Percentiles rank a stretch among this genome's conserved stretches.
phyloP scores from a whole-genome alignment of 1,140 invertebrate species.

The Drosophila subobscura region DNA sequence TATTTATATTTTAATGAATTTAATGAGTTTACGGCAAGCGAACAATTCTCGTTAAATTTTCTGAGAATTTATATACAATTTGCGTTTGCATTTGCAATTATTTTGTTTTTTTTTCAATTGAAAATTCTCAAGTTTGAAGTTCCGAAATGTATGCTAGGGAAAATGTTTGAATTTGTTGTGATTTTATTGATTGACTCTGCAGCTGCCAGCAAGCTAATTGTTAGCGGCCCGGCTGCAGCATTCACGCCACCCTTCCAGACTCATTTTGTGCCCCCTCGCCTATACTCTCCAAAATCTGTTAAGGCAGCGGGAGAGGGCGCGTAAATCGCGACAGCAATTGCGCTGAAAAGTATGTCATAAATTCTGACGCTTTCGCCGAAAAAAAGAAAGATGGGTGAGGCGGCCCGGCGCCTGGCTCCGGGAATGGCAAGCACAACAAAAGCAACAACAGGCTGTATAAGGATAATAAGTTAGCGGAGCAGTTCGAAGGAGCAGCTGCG shows the following conservation, averaged over 20 bases:
- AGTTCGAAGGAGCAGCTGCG: conserved; percentile 62
- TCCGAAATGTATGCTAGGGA: conserved; percentile 12
- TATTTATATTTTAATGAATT: no score
- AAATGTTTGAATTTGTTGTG: conserved; percentile 24
- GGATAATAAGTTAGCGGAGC: conserved; percentile 48
- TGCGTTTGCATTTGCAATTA: no score
- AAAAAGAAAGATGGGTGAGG: conserved; percentile 12
- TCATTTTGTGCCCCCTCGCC: not conserved
- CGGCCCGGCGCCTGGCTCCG: not conserved
- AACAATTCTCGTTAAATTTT: no score
- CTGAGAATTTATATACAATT: no score
- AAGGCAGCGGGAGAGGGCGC: conserved; percentile 31
- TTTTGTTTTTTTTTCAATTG: not conserved
- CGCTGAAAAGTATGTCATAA: conserved; percentile 80
- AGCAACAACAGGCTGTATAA: conserved; percentile 31
- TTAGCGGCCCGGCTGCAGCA: conserved; percentile 15
- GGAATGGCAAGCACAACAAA: not conserved
- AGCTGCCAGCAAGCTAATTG: conserved; percentile 52
- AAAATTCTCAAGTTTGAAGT: not conserved
- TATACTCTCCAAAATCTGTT: conserved; percentile 1
- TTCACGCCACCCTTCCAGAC: conserved; percentile 1
- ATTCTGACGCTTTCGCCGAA: conserved; percentile 63
- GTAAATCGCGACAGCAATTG: conserved; percentile 78
- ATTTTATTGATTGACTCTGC: conserved; percentile 52
- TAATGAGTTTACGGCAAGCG: no score